Conservation (phyloP, 1,140 invertebrate species). For the Pogonognathellus flavescens region DNA sequence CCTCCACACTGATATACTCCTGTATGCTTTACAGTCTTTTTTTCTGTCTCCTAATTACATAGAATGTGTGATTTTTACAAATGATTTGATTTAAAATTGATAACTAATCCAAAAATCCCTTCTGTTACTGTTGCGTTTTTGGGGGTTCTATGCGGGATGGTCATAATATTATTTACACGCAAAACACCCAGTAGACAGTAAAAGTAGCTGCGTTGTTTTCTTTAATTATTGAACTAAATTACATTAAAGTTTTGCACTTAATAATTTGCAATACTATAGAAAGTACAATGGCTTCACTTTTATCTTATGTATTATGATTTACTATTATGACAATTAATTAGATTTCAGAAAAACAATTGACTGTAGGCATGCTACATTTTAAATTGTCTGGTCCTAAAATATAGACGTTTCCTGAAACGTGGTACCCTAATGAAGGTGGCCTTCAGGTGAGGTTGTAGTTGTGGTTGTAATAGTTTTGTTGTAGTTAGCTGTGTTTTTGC, state of each 20-base stretch:
- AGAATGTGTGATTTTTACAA: background rate
- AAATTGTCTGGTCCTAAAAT: constrained; percentile 48
- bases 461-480: constrained; percentile 28
- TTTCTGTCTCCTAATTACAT: background rate
- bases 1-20: background rate
- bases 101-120: background rate
- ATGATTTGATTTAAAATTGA: background rate
- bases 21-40: background rate
- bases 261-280: constrained; percentile 33
- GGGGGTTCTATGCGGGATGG: background rate
- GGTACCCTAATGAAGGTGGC: constrained; percentile 49
- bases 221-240: constrained; percentile 8
- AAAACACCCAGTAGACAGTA: constrained; percentile 38
- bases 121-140: constrained; percentile 31
- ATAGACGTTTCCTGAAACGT: constrained; percentile 48
- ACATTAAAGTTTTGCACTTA: constrained; percentile 34
- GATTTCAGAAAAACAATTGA: constrained; percentile 16
- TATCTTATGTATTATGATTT: constrained; percentile 1
- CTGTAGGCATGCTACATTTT: constrained; percentile 44
- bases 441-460: constrained; percentile 45
- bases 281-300: constrained; percentile 22
- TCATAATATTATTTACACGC: background rate
- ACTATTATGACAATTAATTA: constrained; percentile 12
- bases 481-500: constrained; percentile 46
- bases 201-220: constrained; percentile 24